A percentile compares a stretch with the other conserved stretches of the same genome.
Evolutionary conservation across 2,113 vertebrate species (phyloP).

Genomic region (Chionomys nivalis): DNA sequence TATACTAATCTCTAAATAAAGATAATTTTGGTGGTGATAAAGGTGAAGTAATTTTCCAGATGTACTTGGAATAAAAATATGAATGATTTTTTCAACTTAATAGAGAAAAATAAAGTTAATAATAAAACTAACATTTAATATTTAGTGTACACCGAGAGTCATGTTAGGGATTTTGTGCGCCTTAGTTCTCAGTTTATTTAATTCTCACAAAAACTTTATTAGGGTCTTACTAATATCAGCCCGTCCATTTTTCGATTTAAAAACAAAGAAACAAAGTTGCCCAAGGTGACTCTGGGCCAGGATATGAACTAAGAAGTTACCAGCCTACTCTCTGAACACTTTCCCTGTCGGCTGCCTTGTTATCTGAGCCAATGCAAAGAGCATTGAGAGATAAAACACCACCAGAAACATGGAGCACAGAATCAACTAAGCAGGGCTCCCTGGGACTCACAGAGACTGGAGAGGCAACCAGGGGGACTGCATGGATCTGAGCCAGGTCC

Average conservation of each 20-base stretch:
- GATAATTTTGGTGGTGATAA: background rate
- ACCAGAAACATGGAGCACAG: background rate
- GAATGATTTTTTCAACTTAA: constrained; percentile 19
- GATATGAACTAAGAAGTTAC: background rate
- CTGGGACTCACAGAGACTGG: background rate
- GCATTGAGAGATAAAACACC: background rate
- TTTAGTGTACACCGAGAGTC: background rate
- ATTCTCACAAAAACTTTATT: background rate
- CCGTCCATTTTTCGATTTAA: background rate
- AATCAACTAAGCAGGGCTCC: background rate
- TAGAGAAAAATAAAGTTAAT: constrained; percentile 39
- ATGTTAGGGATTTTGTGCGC: background rate
- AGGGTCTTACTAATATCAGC: background rate
- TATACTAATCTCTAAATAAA: constrained; percentile 30
- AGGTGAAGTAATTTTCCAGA: background rate
- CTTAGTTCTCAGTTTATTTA: background rate
- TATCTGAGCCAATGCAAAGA: background rate
- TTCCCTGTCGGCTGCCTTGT: background rate
- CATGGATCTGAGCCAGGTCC: background rate
- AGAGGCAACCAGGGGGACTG: background rate
- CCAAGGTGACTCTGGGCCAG: background rate
- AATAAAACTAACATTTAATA: constrained; percentile 6
- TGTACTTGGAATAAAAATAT: constrained; percentile 27
- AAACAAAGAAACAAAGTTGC: background rate
- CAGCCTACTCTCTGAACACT: background rate